Conservation (phyloP, 1,140 invertebrate species). For the Lycorma delicatula region DNA sequence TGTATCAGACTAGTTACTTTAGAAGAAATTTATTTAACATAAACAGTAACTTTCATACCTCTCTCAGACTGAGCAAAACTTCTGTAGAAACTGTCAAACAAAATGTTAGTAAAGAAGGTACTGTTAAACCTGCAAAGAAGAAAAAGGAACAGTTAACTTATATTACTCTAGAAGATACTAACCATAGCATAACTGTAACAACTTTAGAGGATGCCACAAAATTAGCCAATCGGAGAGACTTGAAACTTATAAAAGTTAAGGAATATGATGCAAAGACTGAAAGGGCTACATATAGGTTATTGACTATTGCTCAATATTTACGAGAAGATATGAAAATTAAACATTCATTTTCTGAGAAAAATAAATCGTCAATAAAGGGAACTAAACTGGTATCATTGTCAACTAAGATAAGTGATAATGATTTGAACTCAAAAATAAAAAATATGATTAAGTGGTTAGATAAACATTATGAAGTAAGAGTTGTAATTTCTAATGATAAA, state of each 20-base stretch:
- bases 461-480: constrained; percentile 50
- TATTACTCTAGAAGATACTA: constrained; percentile 21
- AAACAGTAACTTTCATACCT: no score
- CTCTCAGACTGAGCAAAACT: no score
- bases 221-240: constrained; percentile 48
- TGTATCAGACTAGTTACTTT: no score
- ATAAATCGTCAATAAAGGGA: constrained; percentile 36
- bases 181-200: constrained; percentile 26
- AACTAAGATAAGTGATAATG: constrained; percentile 50
- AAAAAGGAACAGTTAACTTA: constrained; percentile 8
- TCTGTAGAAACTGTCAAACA: no score
- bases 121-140: neutral
- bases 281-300: constrained; percentile 50
- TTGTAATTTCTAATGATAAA: no score
- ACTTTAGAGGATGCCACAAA: constrained; percentile 48
- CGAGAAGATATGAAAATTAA: constrained; percentile 35
- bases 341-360: no score
- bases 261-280: constrained; percentile 51
- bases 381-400: constrained; percentile 51
- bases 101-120: no score
- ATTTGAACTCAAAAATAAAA: constrained; percentile 39
- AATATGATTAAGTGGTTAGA: constrained; percentile 43
- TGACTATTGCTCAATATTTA: constrained; percentile 36
- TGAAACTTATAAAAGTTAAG: constrained; percentile 54
- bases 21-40: no score